Evolutionary conservation across 2,888 invertebrate genomes (phyloP).

Genomic region (Cremastinae sp.): DNA sequence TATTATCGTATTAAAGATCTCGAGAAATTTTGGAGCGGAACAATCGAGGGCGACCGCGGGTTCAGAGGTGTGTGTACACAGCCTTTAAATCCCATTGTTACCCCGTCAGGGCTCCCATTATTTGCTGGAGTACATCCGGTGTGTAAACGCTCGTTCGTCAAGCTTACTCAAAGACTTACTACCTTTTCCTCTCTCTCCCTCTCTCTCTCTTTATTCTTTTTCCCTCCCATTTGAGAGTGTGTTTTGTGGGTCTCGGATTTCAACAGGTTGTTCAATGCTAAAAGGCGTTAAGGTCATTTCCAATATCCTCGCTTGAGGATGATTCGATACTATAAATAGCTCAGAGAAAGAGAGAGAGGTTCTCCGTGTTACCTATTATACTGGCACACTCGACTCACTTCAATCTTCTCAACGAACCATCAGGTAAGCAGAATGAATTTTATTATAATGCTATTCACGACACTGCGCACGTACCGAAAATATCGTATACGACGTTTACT

Average conservation of each 20-base stretch:
- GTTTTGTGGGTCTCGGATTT: slow-evolving; percentile 24
- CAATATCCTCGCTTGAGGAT: slow-evolving; percentile 35
- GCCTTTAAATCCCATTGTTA: slow-evolving; percentile 7
- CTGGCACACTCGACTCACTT: slow-evolving; percentile 11
- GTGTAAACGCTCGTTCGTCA: neutral
- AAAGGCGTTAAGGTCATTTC: slow-evolving; percentile 41
- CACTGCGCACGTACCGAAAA: neutral
- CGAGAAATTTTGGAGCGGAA: neutral
- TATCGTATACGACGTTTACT: neutral
- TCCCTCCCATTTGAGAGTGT: slow-evolving; percentile 11
- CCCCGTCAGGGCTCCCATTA: neutral
- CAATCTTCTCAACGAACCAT: slow-evolving; percentile 5
- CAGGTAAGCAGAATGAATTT: slow-evolving; percentile 5
- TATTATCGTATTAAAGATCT: slow-evolving; percentile 9
- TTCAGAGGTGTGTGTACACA: neutral
- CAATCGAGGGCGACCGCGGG: neutral
- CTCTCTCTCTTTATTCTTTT: too few relatives aligned
- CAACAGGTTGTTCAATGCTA: slow-evolving; percentile 51
- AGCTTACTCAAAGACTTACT: neutral
- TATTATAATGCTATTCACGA: too few relatives aligned
- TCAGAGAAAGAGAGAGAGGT: neutral
- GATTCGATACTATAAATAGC: slow-evolving; percentile 51
- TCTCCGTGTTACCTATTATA: slow-evolving; percentile 19
- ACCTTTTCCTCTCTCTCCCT: slow-evolving; percentile 12
- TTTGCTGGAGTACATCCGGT: slow-evolving; percentile 9